phyloP scores from a whole-genome alignment of 1,140 invertebrate species.

The Sitodiplosis mosellana region DNA sequence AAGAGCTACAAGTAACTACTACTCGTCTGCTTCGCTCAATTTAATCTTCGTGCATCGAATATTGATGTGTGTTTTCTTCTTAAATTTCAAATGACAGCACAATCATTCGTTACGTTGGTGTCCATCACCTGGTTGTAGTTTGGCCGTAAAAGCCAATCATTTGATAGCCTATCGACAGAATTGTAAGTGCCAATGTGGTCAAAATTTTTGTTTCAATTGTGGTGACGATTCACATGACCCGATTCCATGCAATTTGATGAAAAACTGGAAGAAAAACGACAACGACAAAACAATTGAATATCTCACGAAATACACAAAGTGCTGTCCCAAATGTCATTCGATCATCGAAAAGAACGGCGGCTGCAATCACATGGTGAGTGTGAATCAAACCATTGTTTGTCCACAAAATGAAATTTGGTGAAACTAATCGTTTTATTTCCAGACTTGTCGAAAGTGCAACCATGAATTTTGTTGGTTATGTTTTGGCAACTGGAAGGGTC shows the following conservation, averaged over 20 bases:
- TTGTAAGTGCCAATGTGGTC: slow-evolving; percentile 70
- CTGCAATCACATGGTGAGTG: slow-evolving; percentile 95
- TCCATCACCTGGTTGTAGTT: slow-evolving; percentile 90
- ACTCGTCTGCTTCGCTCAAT: no score
- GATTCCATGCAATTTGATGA: slow-evolving; percentile 81
- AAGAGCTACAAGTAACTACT: slow-evolving; percentile 14
- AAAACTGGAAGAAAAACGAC: slow-evolving; percentile 98
- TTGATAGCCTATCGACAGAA: slow-evolving; percentile 75
- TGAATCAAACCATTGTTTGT: background rate
- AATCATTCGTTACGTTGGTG: slow-evolving; percentile 93
- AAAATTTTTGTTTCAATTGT: slow-evolving; percentile 92
- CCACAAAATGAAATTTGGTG: no score
- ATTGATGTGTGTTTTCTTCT: no score
- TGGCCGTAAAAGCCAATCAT: slow-evolving; percentile 87
- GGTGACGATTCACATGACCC: slow-evolving; percentile 99
- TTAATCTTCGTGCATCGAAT: no score
- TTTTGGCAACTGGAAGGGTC: no score
- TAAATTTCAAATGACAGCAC: slow-evolving; percentile 46
- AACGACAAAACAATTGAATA: slow-evolving; percentile 99
- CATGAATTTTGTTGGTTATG: slow-evolving; percentile 99
- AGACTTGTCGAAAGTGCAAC: slow-evolving; percentile 96
- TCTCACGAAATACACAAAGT: slow-evolving; percentile 99
- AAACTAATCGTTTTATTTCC: slow-evolving; percentile 29
- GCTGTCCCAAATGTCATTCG: slow-evolving; percentile 96
- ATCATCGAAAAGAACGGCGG: slow-evolving; percentile 97